Percentiles rank a stretch among this genome's conserved stretches.
Evolutionary conservation across 2,113 vertebrate genomes (phyloP).

Genomic region (Electrona antarctica): DNA sequence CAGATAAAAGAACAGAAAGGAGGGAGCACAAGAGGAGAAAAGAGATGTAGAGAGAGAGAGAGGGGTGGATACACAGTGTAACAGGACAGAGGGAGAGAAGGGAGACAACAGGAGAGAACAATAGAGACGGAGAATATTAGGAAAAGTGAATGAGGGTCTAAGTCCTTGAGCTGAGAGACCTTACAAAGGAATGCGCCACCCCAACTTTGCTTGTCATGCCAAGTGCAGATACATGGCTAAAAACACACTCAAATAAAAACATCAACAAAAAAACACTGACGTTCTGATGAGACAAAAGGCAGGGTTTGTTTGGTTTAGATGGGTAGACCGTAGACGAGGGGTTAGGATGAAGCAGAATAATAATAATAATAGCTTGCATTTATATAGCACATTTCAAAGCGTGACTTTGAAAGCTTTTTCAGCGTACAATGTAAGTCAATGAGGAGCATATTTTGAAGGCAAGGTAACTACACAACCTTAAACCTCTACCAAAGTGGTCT

Average conservation of each 20-base stretch:
- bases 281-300: too few species aligned
- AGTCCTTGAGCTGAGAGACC: background rate
- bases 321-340: too few species aligned
- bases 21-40: background rate
- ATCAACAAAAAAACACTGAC: background rate
- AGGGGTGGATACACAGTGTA: background rate
- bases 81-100: background rate
- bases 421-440: too few species aligned
- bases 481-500: too few species aligned
- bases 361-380: too few species aligned
- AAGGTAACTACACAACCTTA: too few species aligned
- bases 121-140: background rate
- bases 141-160: background rate
- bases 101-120: background rate
- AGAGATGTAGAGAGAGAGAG: background rate
- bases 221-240: slow-evolving; percentile 3
- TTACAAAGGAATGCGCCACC: background rate
- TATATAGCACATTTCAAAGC: too few species aligned
- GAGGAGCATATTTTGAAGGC: too few species aligned
- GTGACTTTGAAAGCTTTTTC: too few species aligned
- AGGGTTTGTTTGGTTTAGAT: too few species aligned
- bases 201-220: background rate
- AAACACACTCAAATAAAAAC: background rate
- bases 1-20: background rate
- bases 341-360: too few species aligned